These are phyloP conservation scores for Poeciliopsis occidentalis DNA, from an alignment of 2,113 vertebrate species.

Conservation along the genomic window DNA sequence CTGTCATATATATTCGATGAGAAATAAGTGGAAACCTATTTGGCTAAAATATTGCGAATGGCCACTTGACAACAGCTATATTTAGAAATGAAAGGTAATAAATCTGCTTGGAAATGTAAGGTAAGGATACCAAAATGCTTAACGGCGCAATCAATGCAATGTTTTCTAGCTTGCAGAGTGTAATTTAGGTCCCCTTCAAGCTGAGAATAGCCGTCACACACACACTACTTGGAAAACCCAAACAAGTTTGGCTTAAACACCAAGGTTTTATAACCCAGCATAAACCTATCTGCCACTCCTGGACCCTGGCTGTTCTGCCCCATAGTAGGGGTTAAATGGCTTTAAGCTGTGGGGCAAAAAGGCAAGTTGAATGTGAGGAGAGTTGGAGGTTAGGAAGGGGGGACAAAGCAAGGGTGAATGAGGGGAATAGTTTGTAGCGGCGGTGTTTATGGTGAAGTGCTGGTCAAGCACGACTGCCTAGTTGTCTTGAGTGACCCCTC, in stretches of 20 bases:
- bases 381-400: conserved; percentile 5
- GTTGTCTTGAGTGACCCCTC: conserved; percentile 53
- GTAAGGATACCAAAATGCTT: neutral
- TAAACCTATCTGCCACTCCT: conserved; percentile 36
- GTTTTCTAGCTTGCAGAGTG: conserved; percentile 33
- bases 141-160: conserved; percentile 17
- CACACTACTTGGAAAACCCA: conserved; percentile 36
- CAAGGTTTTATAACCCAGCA: conserved; percentile 33
- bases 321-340: conserved; percentile 59
- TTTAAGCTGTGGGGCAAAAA: conserved; percentile 51
- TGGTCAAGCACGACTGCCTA: conserved; percentile 53
- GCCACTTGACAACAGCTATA: conserved; percentile 27
- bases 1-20: conserved; percentile 20
- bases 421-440: conserved; percentile 16
- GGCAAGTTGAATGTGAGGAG: conserved; percentile 35
- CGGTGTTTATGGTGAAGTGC: conserved; percentile 23
- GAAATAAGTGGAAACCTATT: conserved; percentile 29
- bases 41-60: conserved; percentile 14
- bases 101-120: neutral
- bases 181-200: conserved; percentile 10
- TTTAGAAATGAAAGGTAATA: conserved; percentile 13
- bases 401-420: conserved; percentile 21
- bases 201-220: conserved; percentile 14
- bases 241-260: conserved; percentile 52
- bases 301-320: conserved; percentile 43